Evolutionary conservation across 2,888 invertebrate species (phyloP).

Genomic region (Dorcus parallelipipedus): DNA sequence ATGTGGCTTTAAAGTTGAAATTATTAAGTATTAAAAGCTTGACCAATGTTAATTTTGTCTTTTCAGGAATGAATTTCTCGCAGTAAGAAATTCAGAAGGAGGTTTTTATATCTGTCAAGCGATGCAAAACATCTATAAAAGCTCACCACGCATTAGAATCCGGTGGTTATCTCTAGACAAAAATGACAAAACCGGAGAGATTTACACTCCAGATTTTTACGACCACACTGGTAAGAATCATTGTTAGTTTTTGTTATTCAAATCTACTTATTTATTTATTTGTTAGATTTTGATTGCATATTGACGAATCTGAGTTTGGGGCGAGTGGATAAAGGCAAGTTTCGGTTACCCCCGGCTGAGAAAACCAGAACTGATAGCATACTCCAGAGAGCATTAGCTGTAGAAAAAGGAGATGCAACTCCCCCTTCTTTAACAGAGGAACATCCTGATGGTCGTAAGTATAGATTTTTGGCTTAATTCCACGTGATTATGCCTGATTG

Average conservation of each 20-base stretch:
- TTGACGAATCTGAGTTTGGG: conserved; percentile 78
- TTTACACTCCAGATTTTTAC: conserved; percentile 87
- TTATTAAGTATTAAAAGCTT: not conserved
- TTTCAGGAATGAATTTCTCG: conserved; percentile 79
- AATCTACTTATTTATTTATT: conserved; percentile 12
- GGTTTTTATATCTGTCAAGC: conserved; percentile 86
- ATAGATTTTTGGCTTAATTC: not conserved
- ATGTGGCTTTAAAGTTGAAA: not conserved
- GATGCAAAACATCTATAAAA: conserved; percentile 85
- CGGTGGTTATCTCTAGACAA: conserved; percentile 85
- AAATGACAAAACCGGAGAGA: conserved; percentile 61
- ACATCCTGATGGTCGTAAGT: conserved; percentile 82
- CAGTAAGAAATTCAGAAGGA: conserved; percentile 86
- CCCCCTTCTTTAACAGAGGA: conserved; percentile 67
- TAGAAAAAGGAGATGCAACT: conserved; percentile 70
- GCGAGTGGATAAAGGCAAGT: conserved; percentile 69
- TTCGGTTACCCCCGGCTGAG: conserved; percentile 70
- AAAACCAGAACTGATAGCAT: conserved; percentile 77
- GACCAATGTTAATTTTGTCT: not conserved
- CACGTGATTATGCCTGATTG: not conserved
- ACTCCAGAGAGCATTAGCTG: conserved; percentile 76
- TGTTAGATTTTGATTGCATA: conserved; percentile 81
- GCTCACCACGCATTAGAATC: conserved; percentile 80
- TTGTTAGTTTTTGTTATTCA: conserved; percentile 14
- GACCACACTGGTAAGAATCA: conserved; percentile 70